Percentiles rank a stretch among this genome's conserved stretches.
Evolutionary conservation across 2,888 invertebrate genomes (phyloP).

Genomic region (Amorpha juglandis): DNA sequence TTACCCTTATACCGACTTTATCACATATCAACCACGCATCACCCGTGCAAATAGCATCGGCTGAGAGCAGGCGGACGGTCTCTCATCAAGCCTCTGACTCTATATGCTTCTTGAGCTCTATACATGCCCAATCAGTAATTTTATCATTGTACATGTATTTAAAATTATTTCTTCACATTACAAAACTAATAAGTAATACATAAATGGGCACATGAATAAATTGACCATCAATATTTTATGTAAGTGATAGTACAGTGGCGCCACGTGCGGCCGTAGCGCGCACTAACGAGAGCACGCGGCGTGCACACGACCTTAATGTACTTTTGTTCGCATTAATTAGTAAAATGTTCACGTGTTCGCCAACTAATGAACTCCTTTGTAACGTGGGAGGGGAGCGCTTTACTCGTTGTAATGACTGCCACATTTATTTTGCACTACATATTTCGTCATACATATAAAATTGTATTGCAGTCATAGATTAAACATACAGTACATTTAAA

Average conservation of each 20-base stretch:
- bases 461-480: not conserved
- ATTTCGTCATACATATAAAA: not conserved
- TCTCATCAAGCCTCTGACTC: too few species aligned
- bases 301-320: slow-evolving; percentile 51
- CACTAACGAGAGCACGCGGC: slow-evolving; percentile 63
- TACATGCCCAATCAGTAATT: too few species aligned
- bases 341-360: slow-evolving; percentile 44
- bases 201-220: not conserved
- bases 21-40: too few species aligned
- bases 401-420: not conserved
- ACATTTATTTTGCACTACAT: slow-evolving; percentile 10
- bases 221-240: not conserved
- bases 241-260: slow-evolving; percentile 48
- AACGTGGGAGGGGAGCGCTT: slow-evolving; percentile 28
- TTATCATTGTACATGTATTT: too few species aligned
- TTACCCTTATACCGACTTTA: too few species aligned
- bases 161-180: too few species aligned
- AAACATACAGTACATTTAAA: not conserved
- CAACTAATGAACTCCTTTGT: slow-evolving; percentile 46
- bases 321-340: slow-evolving; percentile 43
- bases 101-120: too few species aligned
- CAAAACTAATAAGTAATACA: not conserved
- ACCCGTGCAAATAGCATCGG: too few species aligned
- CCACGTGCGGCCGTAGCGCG: slow-evolving; percentile 50
- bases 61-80: too few species aligned